Base-by-base conservation (phyloP, 2,797 vertebrate genomes). In the Spinus pinus region DNA sequence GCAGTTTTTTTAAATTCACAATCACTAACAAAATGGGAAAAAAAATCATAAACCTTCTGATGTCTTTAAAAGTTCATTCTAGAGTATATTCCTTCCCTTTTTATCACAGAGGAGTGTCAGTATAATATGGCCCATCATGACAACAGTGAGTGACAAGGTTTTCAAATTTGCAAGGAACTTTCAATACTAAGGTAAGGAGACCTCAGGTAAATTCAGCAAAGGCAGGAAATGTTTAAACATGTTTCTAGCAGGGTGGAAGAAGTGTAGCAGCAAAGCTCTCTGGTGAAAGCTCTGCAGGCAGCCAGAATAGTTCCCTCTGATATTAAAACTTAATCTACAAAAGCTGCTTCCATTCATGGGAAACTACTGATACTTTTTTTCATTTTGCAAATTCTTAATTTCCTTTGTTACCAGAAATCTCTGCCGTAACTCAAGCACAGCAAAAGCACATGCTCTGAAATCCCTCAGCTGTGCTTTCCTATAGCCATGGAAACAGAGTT, bases 361-460 rank as follows among this genome's bases (percentile, higher is more conserved):
- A 84, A 93, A 70, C 18, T 14, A 75, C 62, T 56, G 79, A 70
- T 75, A 25, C 27, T 24, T 78, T 72, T 82, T 77, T 30, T 22
- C n/a, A 22, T 58, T 78, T 90, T 64, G 56, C 64, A 75, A 39
- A 79, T 53, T 58, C 66, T 75, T 79, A 46, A 81, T 86, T 60
- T 95, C 65, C 44, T 90, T 88, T 93, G 85, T 88, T 88, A 73
- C 27, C 60, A 80, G 66, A 77, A 83, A 69, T 70, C 85, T 96
- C 62, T 73, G 80, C 80, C 77, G 77, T 84, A 81, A 91, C 77
- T 93, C 86, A 92, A 94, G 67, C 77, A 81, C 31, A 86, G 66
- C 37, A 73, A 72, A 95, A 89, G 79, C 89, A 92, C 75, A 27
- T 20, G 75, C 89, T 94, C 81, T 73, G 65, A 93, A 91, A 95